Percentiles rank a stretch among this genome's conserved stretches.
Evolutionary conservation across 2,888 invertebrate species (phyloP).

Genomic region (Anaspis maculata): DNA sequence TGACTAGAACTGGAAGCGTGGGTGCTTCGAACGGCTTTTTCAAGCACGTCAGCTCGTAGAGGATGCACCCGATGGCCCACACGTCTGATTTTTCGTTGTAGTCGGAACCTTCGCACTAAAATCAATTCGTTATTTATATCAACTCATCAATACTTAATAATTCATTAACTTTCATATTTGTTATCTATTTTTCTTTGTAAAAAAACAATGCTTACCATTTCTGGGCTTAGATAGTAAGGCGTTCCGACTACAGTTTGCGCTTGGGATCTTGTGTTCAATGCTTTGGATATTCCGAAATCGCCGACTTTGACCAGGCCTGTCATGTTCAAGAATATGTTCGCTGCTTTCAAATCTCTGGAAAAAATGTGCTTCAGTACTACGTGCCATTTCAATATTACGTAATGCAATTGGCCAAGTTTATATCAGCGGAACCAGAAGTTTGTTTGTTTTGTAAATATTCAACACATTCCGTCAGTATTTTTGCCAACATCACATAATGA

Average conservation of each 20-base stretch:
- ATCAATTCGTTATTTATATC: conserved; percentile 10
- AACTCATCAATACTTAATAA: conserved; percentile 2
- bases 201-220: no score
- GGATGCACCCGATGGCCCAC: conserved; percentile 69
- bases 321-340: conserved; percentile 63
- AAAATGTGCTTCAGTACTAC: conserved; percentile 2
- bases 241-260: conserved; percentile 66
- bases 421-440: no score
- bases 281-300: conserved; percentile 69
- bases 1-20: conserved; percentile 62
- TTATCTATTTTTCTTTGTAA: no score
- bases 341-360: conserved; percentile 62
- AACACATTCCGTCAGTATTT: no score
- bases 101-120: conserved; percentile 64
- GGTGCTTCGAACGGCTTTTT: conserved; percentile 66
- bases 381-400: background rate
- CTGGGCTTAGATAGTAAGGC: conserved; percentile 67
- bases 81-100: conserved; percentile 72
- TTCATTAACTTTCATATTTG: no score
- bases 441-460: no score
- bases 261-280: conserved; percentile 57
- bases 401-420: no score
- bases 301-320: conserved; percentile 61
- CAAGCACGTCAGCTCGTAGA: conserved; percentile 66
- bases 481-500: no score